Evolutionary conservation across 2,888 invertebrate genomes (phyloP), one percentile per base, ranked within the genome.

Genomic region (Asteroscopus sphinx): DNA sequence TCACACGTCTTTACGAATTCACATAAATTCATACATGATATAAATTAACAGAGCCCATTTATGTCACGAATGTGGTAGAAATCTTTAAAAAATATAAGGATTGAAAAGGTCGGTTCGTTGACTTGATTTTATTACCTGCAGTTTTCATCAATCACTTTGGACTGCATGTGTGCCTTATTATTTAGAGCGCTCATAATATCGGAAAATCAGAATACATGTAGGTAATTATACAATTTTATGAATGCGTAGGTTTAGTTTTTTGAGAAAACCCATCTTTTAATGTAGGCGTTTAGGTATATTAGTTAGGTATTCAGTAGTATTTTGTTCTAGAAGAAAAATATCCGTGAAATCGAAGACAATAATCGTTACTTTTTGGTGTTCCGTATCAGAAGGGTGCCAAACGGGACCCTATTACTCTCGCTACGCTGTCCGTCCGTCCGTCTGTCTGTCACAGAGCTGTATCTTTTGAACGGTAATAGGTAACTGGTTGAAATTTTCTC

Each of bases 71-170:
- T 40, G 26, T 26, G 35, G 2, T 25, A 25, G 4, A 7, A 9
- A 16, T 25, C 2, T 6, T n/a, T 41, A 45, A 15, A 37, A 4
- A 6, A 41, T 52, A 52, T 17, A 41, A 37, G 5, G 37, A 35
- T 52, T 48, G 1, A 63, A 63, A 57, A 35, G 58, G 64, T 58
- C 7, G 37, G 37, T 48, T 33, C 13, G 1, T 46, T n/a, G 32
- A 33, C 8, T 37, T 40, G 9, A 47, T 67, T 37, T 36, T 68
- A 62, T 36, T 68, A 62, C 32, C 51, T 51, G 37, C 12, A 33
- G 17, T n/a, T 37, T 37, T n/a, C 37, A 47, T 37, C 15, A 33
- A 36, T 39, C 48, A 32, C 12, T 3, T 25, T 21, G 21, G 7
- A 15, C 13, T 13, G 9, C 1, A 28, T 3, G 16, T 12, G 4